Evolutionary conservation across 1,140 invertebrate species (phyloP).

Genomic region (Pemphigus obesinymphae): DNA sequence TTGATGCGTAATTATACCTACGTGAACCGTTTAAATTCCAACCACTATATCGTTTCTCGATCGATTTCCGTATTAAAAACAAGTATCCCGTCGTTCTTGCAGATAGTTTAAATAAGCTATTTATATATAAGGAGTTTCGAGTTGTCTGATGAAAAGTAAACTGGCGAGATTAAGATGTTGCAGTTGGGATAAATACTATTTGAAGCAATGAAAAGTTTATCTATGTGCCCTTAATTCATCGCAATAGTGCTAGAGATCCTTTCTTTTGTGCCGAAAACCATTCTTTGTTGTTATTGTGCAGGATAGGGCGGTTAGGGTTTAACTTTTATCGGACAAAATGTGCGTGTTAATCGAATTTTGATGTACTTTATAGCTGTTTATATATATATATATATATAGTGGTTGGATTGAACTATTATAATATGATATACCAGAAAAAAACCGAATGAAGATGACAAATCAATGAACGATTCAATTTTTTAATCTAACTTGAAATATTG

Average conservation of each 20-base stretch:
- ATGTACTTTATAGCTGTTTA: too few relatives aligned
- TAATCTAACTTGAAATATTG: not conserved
- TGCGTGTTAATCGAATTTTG: constrained; percentile 37
- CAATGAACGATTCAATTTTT: not conserved
- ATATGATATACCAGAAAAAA: not conserved
- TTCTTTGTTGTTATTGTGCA: constrained; percentile 12
- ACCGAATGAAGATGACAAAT: not conserved
- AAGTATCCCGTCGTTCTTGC: not conserved
- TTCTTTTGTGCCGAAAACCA: constrained; percentile 19
- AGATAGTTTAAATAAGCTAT: too few relatives aligned
- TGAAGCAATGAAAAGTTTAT: constrained; percentile 25
- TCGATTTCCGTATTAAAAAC: constrained; percentile 20
- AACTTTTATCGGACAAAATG: constrained; percentile 27
- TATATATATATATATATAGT: too few relatives aligned
- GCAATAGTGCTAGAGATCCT: not conserved
- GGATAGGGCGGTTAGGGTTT: not conserved
- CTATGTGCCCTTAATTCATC: constrained; percentile 18
- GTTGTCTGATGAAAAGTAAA: constrained; percentile 29
- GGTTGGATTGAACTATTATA: not conserved
- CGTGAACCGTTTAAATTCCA: not conserved
- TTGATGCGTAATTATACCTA: too few relatives aligned
- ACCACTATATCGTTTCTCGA: constrained; percentile 4
- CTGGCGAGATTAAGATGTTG: constrained; percentile 15
- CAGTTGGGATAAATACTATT: constrained; percentile 13
- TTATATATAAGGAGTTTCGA: constrained; percentile 21